Percentiles rank a stretch among this genome's conserved stretches.
These are phyloP conservation scores for Albula glossodonta DNA, from an alignment of 2,113 vertebrate genomes.

Conservation along the genomic window DNA sequence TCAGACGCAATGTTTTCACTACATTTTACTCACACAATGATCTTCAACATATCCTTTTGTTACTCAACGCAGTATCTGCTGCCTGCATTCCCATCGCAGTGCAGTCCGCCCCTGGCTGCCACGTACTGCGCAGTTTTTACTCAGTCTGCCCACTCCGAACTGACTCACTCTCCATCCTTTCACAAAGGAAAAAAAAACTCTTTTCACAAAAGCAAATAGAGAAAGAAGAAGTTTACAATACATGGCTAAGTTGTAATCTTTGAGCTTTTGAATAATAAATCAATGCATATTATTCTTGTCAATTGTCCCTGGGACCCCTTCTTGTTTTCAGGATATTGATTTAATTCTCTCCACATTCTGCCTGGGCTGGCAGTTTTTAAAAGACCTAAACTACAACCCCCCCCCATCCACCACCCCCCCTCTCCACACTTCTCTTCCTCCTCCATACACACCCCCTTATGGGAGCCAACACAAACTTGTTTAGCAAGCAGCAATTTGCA, in stretches of 20 bases:
- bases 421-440: too few relatives aligned
- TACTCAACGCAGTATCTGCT: too few relatives aligned
- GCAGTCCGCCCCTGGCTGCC: too few relatives aligned
- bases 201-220: too few relatives aligned
- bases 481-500: constrained; percentile 21
- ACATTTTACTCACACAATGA: neutral
- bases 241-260: too few relatives aligned
- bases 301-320: neutral
- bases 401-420: neutral
- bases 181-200: too few relatives aligned
- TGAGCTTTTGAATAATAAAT: neutral
- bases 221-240: too few relatives aligned
- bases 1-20: too few relatives aligned
- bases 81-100: too few relatives aligned
- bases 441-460: neutral
- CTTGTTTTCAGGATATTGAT: constrained; percentile 14
- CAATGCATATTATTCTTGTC: neutral
- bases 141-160: neutral
- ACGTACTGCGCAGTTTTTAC: neutral
- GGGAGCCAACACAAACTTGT: constrained; percentile 5
- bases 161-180: too few relatives aligned
- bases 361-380: neutral
- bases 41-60: neutral
- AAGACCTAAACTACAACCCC: neutral
- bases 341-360: constrained; percentile 4